A percentile compares a stretch with the other conserved stretches of the same genome.
phyloP scores from a whole-genome alignment of 2,113 vertebrate species.

The Alligator mississippiensis region DNA sequence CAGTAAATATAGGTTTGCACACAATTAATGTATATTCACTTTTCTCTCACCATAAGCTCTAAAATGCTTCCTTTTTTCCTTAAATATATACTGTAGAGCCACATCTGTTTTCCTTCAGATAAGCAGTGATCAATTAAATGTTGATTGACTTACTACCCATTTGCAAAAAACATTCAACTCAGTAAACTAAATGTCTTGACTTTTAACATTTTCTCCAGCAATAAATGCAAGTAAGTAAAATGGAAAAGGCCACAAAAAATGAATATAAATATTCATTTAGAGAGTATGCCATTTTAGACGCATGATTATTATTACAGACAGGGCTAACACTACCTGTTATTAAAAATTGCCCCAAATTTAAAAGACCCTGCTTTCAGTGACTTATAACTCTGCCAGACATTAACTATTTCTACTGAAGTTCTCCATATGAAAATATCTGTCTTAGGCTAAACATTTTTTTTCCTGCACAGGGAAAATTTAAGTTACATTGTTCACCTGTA shows the following conservation, averaged over 20 bases:
- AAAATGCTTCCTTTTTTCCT: neutral
- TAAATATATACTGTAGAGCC: neutral
- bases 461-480: neutral
- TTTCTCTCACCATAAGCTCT: neutral
- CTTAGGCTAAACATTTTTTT: neutral
- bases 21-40: neutral
- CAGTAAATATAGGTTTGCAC: neutral
- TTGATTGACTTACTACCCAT: neutral
- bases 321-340: neutral
- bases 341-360: neutral
- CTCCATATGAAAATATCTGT: neutral
- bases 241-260: neutral
- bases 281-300: neutral
- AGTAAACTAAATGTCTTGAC: neutral
- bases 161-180: neutral
- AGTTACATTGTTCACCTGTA: neutral
- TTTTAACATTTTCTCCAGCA: neutral
- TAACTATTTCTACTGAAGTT: neutral
- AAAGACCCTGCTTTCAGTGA: neutral
- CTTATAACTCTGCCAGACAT: neutral
- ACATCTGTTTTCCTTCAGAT: neutral
- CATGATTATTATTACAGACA: neutral
- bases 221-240: neutral
- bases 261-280: neutral
- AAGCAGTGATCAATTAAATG: neutral